These are phyloP conservation scores for Folsomia candida DNA, from an alignment of 2,888 invertebrate genomes.

Conservation along the genomic window DNA sequence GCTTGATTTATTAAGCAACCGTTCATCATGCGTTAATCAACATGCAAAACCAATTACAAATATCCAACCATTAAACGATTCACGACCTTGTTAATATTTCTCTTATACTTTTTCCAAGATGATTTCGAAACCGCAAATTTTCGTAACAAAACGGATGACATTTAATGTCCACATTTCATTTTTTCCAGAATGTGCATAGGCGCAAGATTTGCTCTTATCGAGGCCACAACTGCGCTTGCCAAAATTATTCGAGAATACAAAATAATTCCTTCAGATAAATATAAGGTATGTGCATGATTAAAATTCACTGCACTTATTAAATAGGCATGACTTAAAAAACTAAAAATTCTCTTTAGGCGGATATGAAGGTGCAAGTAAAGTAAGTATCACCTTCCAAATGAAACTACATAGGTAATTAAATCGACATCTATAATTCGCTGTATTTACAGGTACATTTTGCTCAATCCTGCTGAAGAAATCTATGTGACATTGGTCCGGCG, in stretches of 20 bases:
- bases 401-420: too few species aligned
- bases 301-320: background rate
- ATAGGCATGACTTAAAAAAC: background rate
- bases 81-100: background rate
- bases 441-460: constrained; percentile 46
- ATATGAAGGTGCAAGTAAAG: constrained; percentile 47
- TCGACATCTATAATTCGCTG: too few species aligned
- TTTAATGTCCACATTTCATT: background rate
- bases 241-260: constrained; percentile 43
- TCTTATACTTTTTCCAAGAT: background rate
- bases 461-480: constrained; percentile 49
- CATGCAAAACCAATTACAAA: too few species aligned
- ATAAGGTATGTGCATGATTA: constrained; percentile 29
- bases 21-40: too few species aligned
- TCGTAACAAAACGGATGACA: background rate
- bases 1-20: too few species aligned
- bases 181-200: constrained; percentile 47
- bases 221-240: constrained; percentile 47
- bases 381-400: too few species aligned
- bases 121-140: background rate
- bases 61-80: background rate
- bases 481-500: constrained; percentile 43
- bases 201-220: constrained; percentile 49
- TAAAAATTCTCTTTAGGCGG: constrained; percentile 28
- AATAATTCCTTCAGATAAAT: constrained; percentile 39